Evolutionary conservation across 1,140 invertebrate genomes (phyloP), one percentile per base, ranked within the genome.

Genomic region (Camponotus vicinus): DNA sequence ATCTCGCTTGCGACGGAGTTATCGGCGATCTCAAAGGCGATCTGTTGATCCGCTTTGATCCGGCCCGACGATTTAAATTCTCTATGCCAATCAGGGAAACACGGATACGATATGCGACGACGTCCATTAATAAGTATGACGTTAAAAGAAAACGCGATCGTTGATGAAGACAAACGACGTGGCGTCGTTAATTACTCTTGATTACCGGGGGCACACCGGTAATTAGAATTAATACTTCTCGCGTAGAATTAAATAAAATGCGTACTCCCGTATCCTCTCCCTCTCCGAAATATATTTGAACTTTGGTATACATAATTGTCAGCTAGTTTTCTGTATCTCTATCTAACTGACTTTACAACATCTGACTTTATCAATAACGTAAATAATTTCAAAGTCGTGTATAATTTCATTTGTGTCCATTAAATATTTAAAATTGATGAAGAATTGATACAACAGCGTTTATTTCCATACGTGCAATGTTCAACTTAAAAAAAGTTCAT

Each of bases 191-290:
- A 83, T 86, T 89, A 80, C 40, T 57, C 64, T 86, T 42, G 73
- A 77, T 71, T 80, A 61, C 42, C 55, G 21, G 42, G 59, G 49
- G 49, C 49, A 52, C 52, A 67, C 40, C 63, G 69, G 59, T 89
- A 86, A 89, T 89, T 89, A 77, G 52, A 86, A 89, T 86, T 89
- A 89, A 89, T 89, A 75, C 32, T 77, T 70, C 37, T 18, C 42
- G 13, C 55, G 57, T 49, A 40, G 42, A 86, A 59, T 83, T 77
- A 78, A 15, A 87, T 71, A 71, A 85, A 70, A 32, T 5, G 37
- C 34, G 21, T 52, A 52, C 49, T 15, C 9, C 9, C 42, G 42
- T 45, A 9, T 0, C 8, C 34, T 18, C 52, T 59, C 7, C 67
- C 18, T 18, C 52, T 27, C 15, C 49, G 21, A 73, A 71, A 59